Conservation (phyloP, 2,113 vertebrate species). For the Piliocolobus tephrosceles region DNA sequence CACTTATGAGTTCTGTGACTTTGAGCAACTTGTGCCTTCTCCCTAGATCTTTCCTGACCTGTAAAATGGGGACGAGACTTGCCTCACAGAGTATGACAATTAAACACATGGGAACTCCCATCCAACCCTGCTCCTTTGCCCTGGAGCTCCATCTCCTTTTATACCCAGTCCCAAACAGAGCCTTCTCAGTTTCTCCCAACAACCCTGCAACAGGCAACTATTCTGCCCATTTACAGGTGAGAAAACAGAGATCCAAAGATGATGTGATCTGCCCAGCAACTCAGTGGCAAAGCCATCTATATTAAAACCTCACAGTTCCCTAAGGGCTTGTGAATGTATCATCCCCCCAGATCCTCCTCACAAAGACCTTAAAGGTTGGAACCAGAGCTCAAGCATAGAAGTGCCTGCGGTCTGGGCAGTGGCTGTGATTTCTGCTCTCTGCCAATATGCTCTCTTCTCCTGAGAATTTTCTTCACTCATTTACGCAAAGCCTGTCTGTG, state of each 20-base stretch:
- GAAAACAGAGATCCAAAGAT: background rate
- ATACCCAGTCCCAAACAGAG: background rate
- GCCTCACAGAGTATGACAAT: background rate
- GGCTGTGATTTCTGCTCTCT: fast-evolving
- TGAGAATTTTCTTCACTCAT: background rate
- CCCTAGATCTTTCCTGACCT: background rate
- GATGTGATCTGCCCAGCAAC: background rate
- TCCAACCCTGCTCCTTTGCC: background rate
- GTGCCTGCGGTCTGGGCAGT: background rate
- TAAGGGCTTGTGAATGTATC: background rate
- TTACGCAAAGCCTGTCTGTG: background rate
- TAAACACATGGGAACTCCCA: background rate
- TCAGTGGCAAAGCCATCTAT: background rate
- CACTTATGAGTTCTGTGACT: background rate
- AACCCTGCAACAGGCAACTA: background rate
- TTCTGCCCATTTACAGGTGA: background rate
- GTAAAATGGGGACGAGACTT: background rate
- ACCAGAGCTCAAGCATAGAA: background rate
- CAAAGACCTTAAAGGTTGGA: background rate
- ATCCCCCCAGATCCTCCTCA: background rate
- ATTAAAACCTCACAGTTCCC: background rate
- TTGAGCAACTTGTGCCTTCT: background rate
- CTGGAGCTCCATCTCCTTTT: background rate
- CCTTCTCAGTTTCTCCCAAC: background rate
- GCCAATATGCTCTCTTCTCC: background rate